phyloP scores from a whole-genome alignment of 2,888 invertebrate species.

The Druceiella hillmani region DNA sequence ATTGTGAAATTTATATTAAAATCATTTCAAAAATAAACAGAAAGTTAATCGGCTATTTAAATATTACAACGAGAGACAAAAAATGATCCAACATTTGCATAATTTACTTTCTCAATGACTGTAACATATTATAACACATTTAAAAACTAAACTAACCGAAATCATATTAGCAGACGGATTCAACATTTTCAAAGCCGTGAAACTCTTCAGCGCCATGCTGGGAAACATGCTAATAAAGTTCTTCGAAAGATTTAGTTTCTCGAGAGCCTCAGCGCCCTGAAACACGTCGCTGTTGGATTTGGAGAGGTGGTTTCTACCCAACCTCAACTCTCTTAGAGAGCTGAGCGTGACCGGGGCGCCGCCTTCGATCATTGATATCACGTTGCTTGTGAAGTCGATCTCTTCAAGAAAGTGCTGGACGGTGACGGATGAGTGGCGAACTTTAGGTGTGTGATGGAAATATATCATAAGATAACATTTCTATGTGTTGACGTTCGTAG shows the following conservation, averaged over 20 bases:
- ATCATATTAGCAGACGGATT: conserved; percentile 72
- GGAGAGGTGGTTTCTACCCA: conserved; percentile 61
- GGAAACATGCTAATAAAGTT: conserved; percentile 70
- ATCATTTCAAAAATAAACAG: too few species aligned
- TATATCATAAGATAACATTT: not conserved
- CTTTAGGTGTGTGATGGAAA: conserved; percentile 46
- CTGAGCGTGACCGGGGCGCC: conserved; percentile 57
- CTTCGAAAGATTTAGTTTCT: conserved; percentile 65
- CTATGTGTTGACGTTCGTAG: conserved; percentile 5
- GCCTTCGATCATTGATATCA: conserved; percentile 59
- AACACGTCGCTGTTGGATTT: conserved; percentile 68
- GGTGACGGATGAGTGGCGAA: conserved; percentile 54
- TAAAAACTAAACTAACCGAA: conserved; percentile 40
- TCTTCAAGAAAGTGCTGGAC: conserved; percentile 54
- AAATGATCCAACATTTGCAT: too few species aligned
- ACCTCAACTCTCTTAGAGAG: conserved; percentile 53
- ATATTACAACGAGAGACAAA: too few species aligned
- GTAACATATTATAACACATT: too few species aligned
- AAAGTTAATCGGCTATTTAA: too few species aligned
- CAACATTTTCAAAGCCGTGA: conserved; percentile 55
- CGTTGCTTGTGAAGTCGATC: conserved; percentile 63
- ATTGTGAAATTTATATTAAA: too few species aligned
- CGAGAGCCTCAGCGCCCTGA: conserved; percentile 57
- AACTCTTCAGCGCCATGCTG: conserved; percentile 55
- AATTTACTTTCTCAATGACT: too few species aligned